Base-by-base conservation (phyloP, 2,888 invertebrate species). In the Aphidoletes aphidimyza region DNA sequence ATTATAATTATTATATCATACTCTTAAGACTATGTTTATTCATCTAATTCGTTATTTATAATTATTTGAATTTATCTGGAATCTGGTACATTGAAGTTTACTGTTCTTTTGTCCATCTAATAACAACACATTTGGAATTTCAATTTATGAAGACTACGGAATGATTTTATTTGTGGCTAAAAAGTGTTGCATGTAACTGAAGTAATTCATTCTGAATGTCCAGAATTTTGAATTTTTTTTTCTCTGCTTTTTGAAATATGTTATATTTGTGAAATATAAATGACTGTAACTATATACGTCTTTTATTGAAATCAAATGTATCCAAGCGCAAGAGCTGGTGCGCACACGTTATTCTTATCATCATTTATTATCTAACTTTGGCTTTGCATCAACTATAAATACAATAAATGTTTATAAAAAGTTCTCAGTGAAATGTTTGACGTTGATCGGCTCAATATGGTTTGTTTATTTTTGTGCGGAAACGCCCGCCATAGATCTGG, bases 361-460 rank as follows among this genome's bases (percentile, higher is more conserved):
- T n/a, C 22, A 37, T 81, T 81, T 81, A 81, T 81, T 81, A 81
- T 81, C 81, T 81, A 81, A 81, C 81, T 81, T 81, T 81, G 81
- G 81, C 81, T 81, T 37, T 81, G 37, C 37, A 37, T 81, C 81
- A 81, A 81, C 81, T 81, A 37, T 81, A 81, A 81, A 81, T 81
- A 81, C 37, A 81, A 42, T 83, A 26, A 26, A 22, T 83, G 26
- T 83, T 37, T 34, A 36, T 22, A 81, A 37, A 69, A 69, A 37
- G 37, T 81, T 37, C 37, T 1, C 37, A 81, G n/a, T 37, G 1
- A 37, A 5, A 81, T 81, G 36, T 22, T 14, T 69, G 5, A 69
- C n/a, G n/a, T n/a, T n/a, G n/a, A n/a, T n/a, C n/a, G n/a, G 34
- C 34, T 22, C 22, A 14, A 30, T 30, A 30, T 78, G 78, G 36